These are phyloP conservation scores for Varanus salvator DNA, from an alignment of 2,113 vertebrate species.

Conservation along the genomic window DNA sequence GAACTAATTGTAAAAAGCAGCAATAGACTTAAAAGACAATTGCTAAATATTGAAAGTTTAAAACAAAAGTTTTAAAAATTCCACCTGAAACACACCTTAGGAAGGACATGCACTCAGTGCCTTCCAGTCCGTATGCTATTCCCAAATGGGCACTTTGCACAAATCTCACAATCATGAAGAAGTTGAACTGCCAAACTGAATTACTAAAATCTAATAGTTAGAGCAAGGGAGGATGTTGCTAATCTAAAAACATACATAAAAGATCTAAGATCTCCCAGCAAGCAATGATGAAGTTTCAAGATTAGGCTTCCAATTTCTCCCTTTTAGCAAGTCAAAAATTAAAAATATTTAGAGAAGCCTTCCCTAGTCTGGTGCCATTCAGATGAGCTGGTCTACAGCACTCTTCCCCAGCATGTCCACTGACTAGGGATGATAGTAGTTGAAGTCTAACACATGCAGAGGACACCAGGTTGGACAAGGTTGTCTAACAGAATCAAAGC, in stretches of 20 bases:
- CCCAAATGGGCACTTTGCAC: not conserved
- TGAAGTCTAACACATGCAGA: too few species aligned
- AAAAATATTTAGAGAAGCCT: too few species aligned
- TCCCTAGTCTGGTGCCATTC: too few species aligned
- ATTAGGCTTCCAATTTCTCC: too few species aligned
- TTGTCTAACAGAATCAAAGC: not conserved
- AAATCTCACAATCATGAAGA: conserved; percentile 8
- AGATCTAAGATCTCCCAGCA: too few species aligned
- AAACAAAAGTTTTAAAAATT: not conserved
- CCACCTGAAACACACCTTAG: not conserved
- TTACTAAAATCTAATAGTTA: conserved; percentile 27
- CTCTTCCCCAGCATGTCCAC: too few species aligned
- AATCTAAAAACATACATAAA: too few species aligned
- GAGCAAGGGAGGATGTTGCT: not conserved
- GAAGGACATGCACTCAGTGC: not conserved
- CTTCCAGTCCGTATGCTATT: not conserved
- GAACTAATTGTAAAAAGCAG: not conserved
- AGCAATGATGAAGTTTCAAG: too few species aligned
- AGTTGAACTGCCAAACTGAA: conserved; percentile 22
- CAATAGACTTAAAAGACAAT: not conserved
- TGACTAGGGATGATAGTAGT: too few species aligned
- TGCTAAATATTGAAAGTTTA: not conserved
- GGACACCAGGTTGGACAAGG: too few species aligned
- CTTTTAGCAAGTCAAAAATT: too few species aligned
- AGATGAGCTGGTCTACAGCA: too few species aligned